Evolutionary conservation across 2,797 vertebrate genomes (phyloP).

Genomic region (Epinephelus awoara): DNA sequence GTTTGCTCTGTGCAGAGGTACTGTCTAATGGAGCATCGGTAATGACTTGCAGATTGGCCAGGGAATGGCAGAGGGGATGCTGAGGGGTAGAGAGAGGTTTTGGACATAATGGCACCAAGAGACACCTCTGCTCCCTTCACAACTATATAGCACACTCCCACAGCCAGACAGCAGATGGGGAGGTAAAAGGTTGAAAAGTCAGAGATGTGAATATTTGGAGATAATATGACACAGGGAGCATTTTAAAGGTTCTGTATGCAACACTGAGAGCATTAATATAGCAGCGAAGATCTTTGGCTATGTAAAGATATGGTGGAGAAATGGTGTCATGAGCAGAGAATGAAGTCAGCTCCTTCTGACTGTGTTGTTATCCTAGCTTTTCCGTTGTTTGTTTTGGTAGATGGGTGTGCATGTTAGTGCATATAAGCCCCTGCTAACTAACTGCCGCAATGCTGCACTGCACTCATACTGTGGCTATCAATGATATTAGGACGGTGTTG

Average conservation of each 20-base stretch:
- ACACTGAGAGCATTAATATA: too few species aligned
- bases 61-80: constrained; percentile 30
- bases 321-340: too few species aligned
- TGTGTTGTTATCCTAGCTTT: too few species aligned
- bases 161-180: background rate
- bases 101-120: constrained; percentile 47
- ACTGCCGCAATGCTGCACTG: too few species aligned
- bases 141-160: background rate
- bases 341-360: too few species aligned
- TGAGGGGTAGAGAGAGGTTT: constrained; percentile 16
- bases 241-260: background rate
- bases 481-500: too few species aligned
- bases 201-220: constrained; percentile 4
- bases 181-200: background rate
- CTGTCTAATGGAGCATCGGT: constrained; percentile 69
- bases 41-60: constrained; percentile 70
- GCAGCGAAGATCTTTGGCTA: too few species aligned
- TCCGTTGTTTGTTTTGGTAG: too few species aligned
- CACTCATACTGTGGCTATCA: too few species aligned
- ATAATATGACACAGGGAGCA: background rate
- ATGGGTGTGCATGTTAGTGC: too few species aligned
- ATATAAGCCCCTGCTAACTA: too few species aligned
- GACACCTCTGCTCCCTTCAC: constrained; percentile 32
- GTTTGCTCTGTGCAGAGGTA: constrained; percentile 42
- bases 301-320: too few species aligned